phyloP scores from a whole-genome alignment of 1,140 invertebrate genomes.

The Teleogryllus occipitalis region DNA sequence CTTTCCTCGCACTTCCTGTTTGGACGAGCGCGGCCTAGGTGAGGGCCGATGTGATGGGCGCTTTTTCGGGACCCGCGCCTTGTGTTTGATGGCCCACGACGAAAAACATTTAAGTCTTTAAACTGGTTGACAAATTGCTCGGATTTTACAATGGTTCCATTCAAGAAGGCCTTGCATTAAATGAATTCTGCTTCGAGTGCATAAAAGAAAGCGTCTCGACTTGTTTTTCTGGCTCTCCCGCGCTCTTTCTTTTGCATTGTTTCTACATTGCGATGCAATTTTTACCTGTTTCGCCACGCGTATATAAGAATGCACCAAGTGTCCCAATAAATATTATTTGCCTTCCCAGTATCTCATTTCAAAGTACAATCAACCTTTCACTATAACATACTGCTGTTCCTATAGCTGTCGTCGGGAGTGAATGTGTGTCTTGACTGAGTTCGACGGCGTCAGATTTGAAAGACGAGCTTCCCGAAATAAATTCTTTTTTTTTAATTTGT shows the following conservation, averaged over 20 bases:
- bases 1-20: too few relatives aligned
- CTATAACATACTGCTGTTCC: neutral
- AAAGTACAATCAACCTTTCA: neutral
- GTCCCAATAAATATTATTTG: neutral
- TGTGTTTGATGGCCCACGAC: neutral
- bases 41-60: too few relatives aligned
- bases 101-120: neutral
- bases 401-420: neutral
- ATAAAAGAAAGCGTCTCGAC: conserved; percentile 1
- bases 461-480: too few relatives aligned
- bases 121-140: conserved; percentile 4
- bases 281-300: neutral
- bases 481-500: too few relatives aligned
- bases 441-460: neutral
- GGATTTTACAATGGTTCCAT: neutral
- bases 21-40: too few relatives aligned
- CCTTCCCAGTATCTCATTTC: neutral
- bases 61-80: neutral
- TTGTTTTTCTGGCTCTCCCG: neutral
- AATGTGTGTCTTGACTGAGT: neutral
- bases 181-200: neutral
- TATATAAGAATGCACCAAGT: neutral
- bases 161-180: neutral
- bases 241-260: neutral
- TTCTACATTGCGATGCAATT: neutral